These are phyloP conservation scores for Sinocyclocheilus anshuiensis DNA, from an alignment of 2,113 vertebrate species.

Conservation along the genomic window DNA sequence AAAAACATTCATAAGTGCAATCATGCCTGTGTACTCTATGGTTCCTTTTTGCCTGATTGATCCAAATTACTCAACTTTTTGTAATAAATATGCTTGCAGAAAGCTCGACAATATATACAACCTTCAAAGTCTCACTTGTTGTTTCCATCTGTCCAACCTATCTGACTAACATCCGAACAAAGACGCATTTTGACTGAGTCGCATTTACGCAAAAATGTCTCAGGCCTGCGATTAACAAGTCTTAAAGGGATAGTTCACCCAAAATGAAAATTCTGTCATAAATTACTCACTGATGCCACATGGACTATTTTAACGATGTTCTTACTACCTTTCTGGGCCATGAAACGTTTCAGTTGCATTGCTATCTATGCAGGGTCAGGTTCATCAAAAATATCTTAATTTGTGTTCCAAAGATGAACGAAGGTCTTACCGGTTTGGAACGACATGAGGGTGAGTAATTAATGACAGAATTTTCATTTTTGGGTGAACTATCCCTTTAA, in stretches of 20 bases:
- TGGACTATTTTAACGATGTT: too few relatives aligned
- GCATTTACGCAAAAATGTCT: slow-evolving; percentile 5
- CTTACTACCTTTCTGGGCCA: too few relatives aligned
- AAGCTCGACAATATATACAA: slow-evolving; percentile 71
- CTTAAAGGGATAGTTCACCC: background rate
- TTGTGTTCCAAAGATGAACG: too few relatives aligned
- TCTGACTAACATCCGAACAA: background rate
- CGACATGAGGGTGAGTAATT: too few relatives aligned
- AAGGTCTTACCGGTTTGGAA: too few relatives aligned
- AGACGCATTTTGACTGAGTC: background rate
- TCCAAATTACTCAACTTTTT: slow-evolving; percentile 92
- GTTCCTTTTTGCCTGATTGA: slow-evolving; percentile 91
- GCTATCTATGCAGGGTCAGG: too few relatives aligned
- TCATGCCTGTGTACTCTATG: slow-evolving; percentile 85
- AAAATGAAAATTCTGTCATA: too few relatives aligned
- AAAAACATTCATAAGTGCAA: slow-evolving; percentile 82
- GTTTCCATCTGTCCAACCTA: slow-evolving; percentile 4
- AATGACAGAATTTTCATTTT: too few relatives aligned
- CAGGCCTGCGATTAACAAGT: background rate
- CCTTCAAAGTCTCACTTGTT: slow-evolving; percentile 44
- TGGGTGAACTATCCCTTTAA: background rate
- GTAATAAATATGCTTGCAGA: slow-evolving; percentile 97
- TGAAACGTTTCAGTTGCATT: too few relatives aligned
- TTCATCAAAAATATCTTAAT: too few relatives aligned
- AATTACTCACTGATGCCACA: too few relatives aligned